Evolutionary conservation across 2,113 vertebrate species (phyloP).

Genomic region (Calidris pygmaea): DNA sequence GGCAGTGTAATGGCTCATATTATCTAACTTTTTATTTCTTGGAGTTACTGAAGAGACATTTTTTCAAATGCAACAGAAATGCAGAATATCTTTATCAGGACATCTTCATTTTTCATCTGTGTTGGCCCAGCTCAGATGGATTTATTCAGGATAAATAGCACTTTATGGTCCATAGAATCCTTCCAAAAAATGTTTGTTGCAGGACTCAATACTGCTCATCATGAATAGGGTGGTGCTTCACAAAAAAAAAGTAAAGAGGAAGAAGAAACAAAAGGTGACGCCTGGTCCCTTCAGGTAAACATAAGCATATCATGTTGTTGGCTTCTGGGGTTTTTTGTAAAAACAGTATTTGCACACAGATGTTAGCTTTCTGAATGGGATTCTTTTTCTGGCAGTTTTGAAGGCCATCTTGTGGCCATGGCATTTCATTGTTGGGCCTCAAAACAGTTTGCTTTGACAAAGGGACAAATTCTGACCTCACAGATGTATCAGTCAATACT

Average conservation of each 20-base stretch:
- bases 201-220: neutral
- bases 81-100: neutral
- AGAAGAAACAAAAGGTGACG: neutral
- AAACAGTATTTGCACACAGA: neutral
- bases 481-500: neutral
- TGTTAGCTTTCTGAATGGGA: neutral
- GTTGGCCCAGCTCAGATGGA: neutral
- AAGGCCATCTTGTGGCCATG: neutral
- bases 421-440: neutral
- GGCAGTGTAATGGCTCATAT: neutral
- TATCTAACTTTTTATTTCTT: neutral
- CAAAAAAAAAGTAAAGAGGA: neutral
- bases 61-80: neutral
- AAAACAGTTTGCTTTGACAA: neutral
- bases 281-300: neutral
- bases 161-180: neutral
- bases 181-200: neutral
- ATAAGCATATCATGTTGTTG: neutral
- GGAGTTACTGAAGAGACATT: neutral
- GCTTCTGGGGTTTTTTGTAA: neutral
- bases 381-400: conserved; percentile 10
- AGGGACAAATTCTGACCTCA: neutral
- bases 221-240: neutral
- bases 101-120: neutral
- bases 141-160: neutral